Conservation (phyloP, 2,888 invertebrate species). For the Pandemis cinnamomeana region DNA sequence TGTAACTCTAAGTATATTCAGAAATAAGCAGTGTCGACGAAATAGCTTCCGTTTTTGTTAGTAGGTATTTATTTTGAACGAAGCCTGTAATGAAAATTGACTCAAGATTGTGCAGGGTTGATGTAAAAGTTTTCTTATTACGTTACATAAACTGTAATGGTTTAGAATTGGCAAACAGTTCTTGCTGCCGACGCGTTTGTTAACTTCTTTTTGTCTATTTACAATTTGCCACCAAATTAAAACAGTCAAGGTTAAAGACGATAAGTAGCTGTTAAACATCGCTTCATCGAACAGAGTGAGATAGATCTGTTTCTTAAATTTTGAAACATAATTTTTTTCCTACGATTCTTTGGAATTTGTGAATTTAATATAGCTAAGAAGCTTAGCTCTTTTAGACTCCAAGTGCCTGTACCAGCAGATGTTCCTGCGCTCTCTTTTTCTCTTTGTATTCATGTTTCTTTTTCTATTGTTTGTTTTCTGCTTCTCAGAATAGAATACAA, state of each 20-base stretch:
- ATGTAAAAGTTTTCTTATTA: neutral
- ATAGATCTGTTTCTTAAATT: too few species aligned
- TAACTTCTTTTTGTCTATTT: neutral
- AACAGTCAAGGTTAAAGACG: neutral
- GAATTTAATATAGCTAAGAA: too few species aligned
- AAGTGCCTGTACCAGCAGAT: too few species aligned
- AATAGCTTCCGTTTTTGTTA: neutral
- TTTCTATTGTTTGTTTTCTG: too few species aligned
- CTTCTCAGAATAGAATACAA: too few species aligned
- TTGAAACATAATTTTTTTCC: too few species aligned
- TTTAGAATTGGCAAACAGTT: neutral
- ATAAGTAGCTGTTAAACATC: neutral
- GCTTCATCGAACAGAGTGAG: too few species aligned
- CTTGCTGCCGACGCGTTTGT: slow-evolving; percentile 3
- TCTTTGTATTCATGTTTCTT: too few species aligned
- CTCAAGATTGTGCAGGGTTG: neutral
- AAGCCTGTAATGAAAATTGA: neutral
- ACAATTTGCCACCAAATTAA: neutral
- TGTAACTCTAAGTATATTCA: neutral
- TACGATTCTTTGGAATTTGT: too few species aligned
- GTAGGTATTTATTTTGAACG: neutral
- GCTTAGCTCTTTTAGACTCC: too few species aligned
- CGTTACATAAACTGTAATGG: slow-evolving; percentile 1
- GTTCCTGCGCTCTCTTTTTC: too few species aligned
- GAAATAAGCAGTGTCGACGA: neutral